Evolutionary conservation across 92 coral and sea anemone genomes (phyloP).

Genomic region (Scolanthus callimorphus): DNA sequence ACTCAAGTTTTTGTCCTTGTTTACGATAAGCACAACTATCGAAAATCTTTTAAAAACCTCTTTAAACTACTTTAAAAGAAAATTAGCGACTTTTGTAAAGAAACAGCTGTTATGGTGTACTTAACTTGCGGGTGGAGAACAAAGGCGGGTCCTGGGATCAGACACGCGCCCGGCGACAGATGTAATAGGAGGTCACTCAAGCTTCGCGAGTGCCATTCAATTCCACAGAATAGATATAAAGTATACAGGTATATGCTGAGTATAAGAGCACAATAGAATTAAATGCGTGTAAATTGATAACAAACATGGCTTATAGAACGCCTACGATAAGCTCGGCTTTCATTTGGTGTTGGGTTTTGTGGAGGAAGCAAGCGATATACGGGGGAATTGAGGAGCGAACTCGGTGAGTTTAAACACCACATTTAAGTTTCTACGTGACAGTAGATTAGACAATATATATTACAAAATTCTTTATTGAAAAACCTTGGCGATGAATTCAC

Average conservation of each 20-base stretch:
- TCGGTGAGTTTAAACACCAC: too few species aligned
- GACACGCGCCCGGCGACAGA: conserved; percentile 2
- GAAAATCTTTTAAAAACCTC: background rate
- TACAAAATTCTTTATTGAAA: too few species aligned
- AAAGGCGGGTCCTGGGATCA: background rate
- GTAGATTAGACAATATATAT: too few species aligned
- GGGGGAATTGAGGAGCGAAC: too few species aligned
- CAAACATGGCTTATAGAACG: conserved; percentile 16
- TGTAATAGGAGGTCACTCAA: background rate
- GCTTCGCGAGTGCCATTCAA: background rate
- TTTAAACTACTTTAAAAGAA: background rate
- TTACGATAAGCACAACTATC: background rate
- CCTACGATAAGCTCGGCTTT: too few species aligned
- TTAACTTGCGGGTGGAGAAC: background rate
- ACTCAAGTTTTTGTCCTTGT: background rate
- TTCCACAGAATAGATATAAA: background rate
- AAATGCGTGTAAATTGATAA: conserved; percentile 25
- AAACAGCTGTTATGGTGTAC: background rate
- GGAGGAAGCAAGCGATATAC: too few species aligned
- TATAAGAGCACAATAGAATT: conserved; percentile 25
- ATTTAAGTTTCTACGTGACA: too few species aligned
- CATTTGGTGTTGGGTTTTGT: too few species aligned
- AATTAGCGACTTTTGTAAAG: background rate
- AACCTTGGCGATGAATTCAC: too few species aligned
- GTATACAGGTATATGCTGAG: background rate